These are phyloP conservation scores for Gallinago stenura DNA, from an alignment of 2,797 vertebrate species.

Conservation along the genomic window DNA sequence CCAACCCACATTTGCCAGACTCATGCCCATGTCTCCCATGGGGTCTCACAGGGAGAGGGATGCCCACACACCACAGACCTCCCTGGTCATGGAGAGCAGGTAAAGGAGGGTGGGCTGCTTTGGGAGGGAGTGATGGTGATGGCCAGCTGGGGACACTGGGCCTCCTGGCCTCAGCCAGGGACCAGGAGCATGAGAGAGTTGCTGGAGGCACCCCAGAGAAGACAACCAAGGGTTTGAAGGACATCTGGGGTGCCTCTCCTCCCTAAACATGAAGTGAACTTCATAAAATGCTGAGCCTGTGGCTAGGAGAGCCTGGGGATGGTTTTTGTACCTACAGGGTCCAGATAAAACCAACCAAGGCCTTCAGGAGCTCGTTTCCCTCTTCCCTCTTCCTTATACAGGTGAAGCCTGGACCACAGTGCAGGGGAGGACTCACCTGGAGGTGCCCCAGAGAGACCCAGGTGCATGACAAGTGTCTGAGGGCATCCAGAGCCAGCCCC, in stretches of 20 bases:
- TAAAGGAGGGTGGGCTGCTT: background rate
- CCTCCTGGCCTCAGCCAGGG: background rate
- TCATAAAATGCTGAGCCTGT: background rate
- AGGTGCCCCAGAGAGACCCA: background rate
- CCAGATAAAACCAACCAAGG: background rate
- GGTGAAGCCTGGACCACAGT: background rate
- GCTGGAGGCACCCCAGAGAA: background rate
- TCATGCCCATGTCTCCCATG: fast-evolving
- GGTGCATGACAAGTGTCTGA: fast-evolving
- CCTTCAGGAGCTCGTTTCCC: background rate
- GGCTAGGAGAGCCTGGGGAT: background rate
- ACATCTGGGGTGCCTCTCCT: background rate
- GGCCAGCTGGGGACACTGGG: background rate
- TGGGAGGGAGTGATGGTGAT: fast-evolving
- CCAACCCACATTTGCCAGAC: fast-evolving
- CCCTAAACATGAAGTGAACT: background rate
- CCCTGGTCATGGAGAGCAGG: fast-evolving
- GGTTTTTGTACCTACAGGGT: background rate
- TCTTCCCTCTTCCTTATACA: background rate
- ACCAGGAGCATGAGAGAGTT: background rate
- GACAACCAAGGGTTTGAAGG: background rate
- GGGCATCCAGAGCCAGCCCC: background rate
- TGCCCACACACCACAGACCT: fast-evolving
- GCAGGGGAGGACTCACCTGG: background rate
- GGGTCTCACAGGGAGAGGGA: background rate